phyloP scores from a whole-genome alignment of 2,888 invertebrate genomes.

The Gerosis bhagava region DNA sequence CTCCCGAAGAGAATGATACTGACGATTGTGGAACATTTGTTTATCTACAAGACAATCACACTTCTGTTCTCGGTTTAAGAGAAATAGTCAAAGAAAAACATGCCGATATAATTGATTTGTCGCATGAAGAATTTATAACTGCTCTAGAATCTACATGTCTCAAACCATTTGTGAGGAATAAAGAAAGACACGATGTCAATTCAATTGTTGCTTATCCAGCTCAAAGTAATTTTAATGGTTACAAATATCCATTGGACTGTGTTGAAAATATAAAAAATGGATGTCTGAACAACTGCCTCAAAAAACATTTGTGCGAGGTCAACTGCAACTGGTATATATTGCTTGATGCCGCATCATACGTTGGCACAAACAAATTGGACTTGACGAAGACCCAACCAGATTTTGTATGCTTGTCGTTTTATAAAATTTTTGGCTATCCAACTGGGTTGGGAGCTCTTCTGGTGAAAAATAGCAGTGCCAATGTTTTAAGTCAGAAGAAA shows the following conservation, averaged over 20 bases:
- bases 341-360: constrained; percentile 94
- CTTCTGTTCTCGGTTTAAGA: constrained; percentile 96
- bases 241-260: constrained; percentile 92
- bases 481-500: constrained; percentile 83
- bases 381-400: constrained; percentile 89
- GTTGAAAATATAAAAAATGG: constrained; percentile 85
- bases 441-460: constrained; percentile 96
- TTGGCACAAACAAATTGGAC: constrained; percentile 90
- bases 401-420: constrained; percentile 96
- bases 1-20: constrained; percentile 43
- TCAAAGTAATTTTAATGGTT: constrained; percentile 97
- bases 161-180: constrained; percentile 31
- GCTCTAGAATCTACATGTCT: constrained; percentile 41
- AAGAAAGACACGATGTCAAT: constrained; percentile 51
- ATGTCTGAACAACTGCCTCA: constrained; percentile 64
- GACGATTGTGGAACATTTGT: constrained; percentile 84
- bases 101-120: constrained; percentile 80
- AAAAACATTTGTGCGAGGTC: constrained; percentile 57
- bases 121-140: constrained; percentile 80
- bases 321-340: constrained; percentile 87
- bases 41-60: constrained; percentile 96
- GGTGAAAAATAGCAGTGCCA: constrained; percentile 85
- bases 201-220: constrained; percentile 93
- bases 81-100: constrained; percentile 85
- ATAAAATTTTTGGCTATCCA: constrained; percentile 97